Evolutionary conservation across 2,797 vertebrate genomes (phyloP).

Genomic region (Microhierax caerulescens): DNA sequence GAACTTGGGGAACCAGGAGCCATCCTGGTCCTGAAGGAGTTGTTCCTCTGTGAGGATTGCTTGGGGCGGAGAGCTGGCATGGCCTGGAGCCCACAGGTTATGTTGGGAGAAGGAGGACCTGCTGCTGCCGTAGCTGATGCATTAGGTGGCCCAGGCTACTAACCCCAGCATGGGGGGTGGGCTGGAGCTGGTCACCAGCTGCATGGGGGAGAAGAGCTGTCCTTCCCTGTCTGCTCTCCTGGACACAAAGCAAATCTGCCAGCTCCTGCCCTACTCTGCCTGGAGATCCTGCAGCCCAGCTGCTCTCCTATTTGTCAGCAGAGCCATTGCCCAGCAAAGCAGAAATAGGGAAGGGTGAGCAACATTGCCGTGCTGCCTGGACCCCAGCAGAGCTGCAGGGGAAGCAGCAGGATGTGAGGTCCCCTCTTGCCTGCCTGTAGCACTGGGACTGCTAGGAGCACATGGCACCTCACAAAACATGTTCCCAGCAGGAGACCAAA

Average conservation of each 20-base stretch:
- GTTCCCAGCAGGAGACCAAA: background rate
- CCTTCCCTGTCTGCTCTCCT: background rate
- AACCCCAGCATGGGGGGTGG: background rate
- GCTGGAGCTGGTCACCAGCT: background rate
- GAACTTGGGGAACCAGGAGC: background rate
- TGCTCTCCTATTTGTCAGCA: background rate
- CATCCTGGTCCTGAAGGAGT: background rate
- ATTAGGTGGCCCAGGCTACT: background rate
- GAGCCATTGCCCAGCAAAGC: background rate
- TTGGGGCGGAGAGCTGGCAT: background rate
- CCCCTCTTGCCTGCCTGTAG: background rate
- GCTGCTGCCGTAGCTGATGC: background rate
- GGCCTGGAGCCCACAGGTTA: background rate
- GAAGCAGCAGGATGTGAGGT: background rate
- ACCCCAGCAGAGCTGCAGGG: background rate
- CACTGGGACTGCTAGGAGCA: background rate
- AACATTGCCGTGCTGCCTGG: accelerated
- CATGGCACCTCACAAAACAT: accelerated
- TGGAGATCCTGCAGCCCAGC: background rate
- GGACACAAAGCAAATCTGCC: background rate
- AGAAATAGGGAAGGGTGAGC: background rate
- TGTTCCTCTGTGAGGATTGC: background rate
- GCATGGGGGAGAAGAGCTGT: background rate
- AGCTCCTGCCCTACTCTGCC: background rate
- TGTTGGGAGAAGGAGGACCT: background rate